phyloP scores from a whole-genome alignment of 1,140 invertebrate genomes.

The Ooceraea biroi region DNA sequence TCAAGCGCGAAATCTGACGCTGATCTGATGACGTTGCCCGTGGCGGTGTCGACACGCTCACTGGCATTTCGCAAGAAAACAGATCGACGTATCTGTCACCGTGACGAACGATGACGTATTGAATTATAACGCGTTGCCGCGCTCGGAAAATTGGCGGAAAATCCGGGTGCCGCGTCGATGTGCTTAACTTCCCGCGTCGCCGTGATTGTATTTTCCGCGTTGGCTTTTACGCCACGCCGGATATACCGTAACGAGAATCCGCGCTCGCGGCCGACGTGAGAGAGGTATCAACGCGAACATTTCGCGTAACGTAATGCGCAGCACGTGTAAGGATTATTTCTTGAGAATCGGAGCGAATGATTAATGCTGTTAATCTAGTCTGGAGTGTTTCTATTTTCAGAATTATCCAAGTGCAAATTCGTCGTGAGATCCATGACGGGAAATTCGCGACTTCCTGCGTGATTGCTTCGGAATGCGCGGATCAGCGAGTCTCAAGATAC shows the following conservation, averaged over 20 bases:
- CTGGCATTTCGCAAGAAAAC: constrained; percentile 46
- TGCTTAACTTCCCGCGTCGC: constrained; percentile 17
- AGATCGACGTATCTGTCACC: constrained; percentile 29
- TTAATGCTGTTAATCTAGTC: not conserved
- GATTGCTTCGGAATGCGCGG: not conserved
- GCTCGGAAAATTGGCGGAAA: constrained; percentile 30
- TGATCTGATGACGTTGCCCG: not conserved
- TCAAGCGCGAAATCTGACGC: not conserved
- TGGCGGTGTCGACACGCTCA: constrained; percentile 44
- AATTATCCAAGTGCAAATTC: too few species aligned
- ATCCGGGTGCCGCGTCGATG: constrained; percentile 17
- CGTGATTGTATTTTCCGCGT: constrained; percentile 30
- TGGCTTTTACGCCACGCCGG: not conserved
- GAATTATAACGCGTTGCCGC: constrained; percentile 22
- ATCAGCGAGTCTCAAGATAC: not conserved
- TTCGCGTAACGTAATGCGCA: not conserved
- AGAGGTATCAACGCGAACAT: constrained; percentile 3
- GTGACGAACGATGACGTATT: constrained; percentile 34
- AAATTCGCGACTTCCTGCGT: not conserved
- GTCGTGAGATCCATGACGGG: too few species aligned
- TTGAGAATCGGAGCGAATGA: not conserved
- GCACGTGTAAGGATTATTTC: not conserved
- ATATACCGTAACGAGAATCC: constrained; percentile 37
- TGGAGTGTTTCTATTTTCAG: not conserved
- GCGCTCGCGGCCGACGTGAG: not conserved